Percentiles rank a stretch among this genome's conserved stretches.
Evolutionary conservation across 2,888 invertebrate species (phyloP).

Genomic region (Pristionchus maxplancki): DNA sequence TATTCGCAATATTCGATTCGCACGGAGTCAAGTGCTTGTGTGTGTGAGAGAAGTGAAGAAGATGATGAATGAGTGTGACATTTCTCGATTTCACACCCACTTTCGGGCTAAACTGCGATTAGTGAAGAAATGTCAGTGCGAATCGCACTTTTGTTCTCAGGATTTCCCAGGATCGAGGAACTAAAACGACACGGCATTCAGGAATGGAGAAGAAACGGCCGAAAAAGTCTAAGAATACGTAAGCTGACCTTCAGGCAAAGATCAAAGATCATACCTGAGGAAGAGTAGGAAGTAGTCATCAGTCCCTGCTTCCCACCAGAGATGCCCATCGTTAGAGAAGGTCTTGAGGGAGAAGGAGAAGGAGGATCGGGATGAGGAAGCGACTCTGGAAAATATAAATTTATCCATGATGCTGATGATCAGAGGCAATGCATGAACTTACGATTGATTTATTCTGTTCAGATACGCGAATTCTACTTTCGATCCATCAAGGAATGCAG

Average conservation of each 20-base stretch:
- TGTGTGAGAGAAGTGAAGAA: background rate
- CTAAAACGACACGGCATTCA: background rate
- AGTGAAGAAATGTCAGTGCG: background rate
- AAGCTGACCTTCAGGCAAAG: no score
- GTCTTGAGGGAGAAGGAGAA: slow-evolving; percentile 58
- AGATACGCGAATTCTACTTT: slow-evolving; percentile 59
- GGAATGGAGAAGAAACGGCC: background rate
- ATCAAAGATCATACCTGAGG: slow-evolving; percentile 24
- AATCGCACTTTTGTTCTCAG: background rate
- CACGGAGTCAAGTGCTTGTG: slow-evolving; percentile 4
- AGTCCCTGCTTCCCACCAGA: slow-evolving; percentile 51
- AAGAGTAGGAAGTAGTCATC: slow-evolving; percentile 50
- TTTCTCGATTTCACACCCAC: background rate
- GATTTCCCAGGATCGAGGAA: background rate
- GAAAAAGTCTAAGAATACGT: no score
- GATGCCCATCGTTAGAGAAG: slow-evolving; percentile 47
- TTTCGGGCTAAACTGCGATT: no score
- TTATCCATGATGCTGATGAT: background rate
- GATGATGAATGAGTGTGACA: background rate
- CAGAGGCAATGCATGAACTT: slow-evolving; percentile 47
- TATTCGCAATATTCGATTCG: background rate
- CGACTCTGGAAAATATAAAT: slow-evolving; percentile 48
- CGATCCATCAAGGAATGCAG: slow-evolving; percentile 43
- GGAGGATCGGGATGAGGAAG: slow-evolving; percentile 55
- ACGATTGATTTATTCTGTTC: slow-evolving; percentile 60